These are phyloP conservation scores for Zaprionus obscuricornis DNA, from an alignment of 2,888 invertebrate species.

Conservation along the genomic window DNA sequence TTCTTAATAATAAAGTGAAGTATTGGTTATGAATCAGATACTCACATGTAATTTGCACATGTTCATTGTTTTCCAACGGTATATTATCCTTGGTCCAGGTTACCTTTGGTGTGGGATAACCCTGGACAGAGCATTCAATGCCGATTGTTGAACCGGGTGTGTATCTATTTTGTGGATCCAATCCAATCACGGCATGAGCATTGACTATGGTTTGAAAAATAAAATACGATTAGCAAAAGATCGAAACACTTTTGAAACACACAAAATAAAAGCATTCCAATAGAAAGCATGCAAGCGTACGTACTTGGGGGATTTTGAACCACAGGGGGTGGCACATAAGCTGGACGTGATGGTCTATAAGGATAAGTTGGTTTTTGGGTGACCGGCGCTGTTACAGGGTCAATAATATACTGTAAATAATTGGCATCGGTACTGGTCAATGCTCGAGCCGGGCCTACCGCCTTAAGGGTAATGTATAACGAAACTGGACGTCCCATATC, in stretches of 20 bases:
- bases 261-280: constrained; percentile 18
- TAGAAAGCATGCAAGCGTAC: constrained; percentile 45
- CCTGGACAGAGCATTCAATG: constrained; percentile 90
- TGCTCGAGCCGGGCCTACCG: constrained; percentile 88
- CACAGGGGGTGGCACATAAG: constrained; percentile 67
- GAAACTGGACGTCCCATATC: constrained; percentile 90
- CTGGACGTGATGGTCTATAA: constrained; percentile 82
- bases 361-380: constrained; percentile 82
- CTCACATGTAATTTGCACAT: constrained; percentile 88
- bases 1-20: background rate
- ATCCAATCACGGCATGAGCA: constrained; percentile 87
- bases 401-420: constrained; percentile 86
- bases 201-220: constrained; percentile 44
- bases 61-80: constrained; percentile 85
- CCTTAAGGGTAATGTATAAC: constrained; percentile 89
- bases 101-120: constrained; percentile 90
- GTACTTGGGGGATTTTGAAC: constrained; percentile 54
- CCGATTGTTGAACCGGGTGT: constrained; percentile 88
- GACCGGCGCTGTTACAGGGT: constrained; percentile 84
- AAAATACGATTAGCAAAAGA: background rate
- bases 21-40: too few relatives aligned
- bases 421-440: constrained; percentile 85
- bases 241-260: background rate
- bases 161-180: constrained; percentile 84
- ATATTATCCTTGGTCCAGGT: constrained; percentile 92